phyloP scores from a whole-genome alignment of 2,888 invertebrate species.

The Philonicus albiceps region DNA sequence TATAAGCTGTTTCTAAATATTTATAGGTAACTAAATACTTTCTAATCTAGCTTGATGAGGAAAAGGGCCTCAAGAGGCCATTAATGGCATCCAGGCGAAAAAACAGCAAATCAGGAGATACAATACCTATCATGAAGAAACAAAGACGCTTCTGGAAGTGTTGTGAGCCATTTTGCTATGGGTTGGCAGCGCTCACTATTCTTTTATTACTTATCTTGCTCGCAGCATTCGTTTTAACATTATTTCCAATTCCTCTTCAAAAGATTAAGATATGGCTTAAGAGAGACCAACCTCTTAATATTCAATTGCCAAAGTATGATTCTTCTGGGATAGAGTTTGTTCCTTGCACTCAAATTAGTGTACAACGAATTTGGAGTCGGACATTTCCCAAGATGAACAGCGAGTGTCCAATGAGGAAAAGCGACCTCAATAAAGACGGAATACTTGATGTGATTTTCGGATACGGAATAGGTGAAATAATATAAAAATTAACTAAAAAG shows the following conservation, averaged over 20 bases:
- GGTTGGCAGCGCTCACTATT: conserved; percentile 68
- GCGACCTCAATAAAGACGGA: conserved; percentile 77
- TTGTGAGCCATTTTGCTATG: conserved; percentile 73
- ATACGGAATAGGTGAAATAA: conserved; percentile 73
- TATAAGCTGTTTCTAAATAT: neutral
- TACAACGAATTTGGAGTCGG: conserved; percentile 70
- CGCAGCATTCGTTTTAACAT: conserved; percentile 70
- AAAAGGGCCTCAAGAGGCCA: conserved; percentile 74
- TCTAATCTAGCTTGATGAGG: conserved; percentile 67
- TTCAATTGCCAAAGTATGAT: conserved; percentile 51
- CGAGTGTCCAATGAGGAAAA: conserved; percentile 75
- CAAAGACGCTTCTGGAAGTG: conserved; percentile 66
- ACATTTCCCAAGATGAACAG: conserved; percentile 75
- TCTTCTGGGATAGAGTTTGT: conserved; percentile 58
- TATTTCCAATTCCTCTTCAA: conserved; percentile 72
- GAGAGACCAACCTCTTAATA: conserved; percentile 49
- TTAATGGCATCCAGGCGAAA: conserved; percentile 75
- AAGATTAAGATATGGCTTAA: conserved; percentile 69
- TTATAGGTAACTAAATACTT: conserved; percentile 9
- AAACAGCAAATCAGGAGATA: conserved; percentile 63
- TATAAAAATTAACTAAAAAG: neutral
- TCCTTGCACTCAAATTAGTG: conserved; percentile 61
- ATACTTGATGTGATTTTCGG: conserved; percentile 77
- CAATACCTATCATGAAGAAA: conserved; percentile 66
- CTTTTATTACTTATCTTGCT: conserved; percentile 70